These are phyloP conservation scores for Rhingia campestris DNA, from an alignment of 2,888 invertebrate genomes.

Conservation along the genomic window DNA sequence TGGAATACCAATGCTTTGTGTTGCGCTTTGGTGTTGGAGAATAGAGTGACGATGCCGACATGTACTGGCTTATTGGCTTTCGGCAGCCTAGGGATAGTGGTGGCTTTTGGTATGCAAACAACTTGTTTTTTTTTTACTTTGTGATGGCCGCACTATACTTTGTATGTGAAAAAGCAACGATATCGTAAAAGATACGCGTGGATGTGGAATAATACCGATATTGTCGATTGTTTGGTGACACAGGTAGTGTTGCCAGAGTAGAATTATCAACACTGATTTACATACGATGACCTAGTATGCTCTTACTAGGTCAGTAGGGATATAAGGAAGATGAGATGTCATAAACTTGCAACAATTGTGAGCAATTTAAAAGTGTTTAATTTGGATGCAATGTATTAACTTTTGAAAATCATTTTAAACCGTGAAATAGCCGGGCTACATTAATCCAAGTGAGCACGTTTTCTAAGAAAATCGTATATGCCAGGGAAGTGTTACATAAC, in stretches of 20 bases:
- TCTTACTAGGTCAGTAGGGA: no score
- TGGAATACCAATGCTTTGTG: conserved; percentile 8
- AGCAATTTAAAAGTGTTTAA: no score
- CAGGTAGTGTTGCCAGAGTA: conserved; percentile 27
- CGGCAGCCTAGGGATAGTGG: conserved; percentile 6
- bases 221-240: not conserved
- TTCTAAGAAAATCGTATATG: no score
- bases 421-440: no score
- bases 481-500: no score
- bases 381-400: no score
- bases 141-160: conserved; percentile 17
- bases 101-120: conserved; percentile 56
- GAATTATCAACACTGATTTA: no score
- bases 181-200: conserved; percentile 8
- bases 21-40: conserved; percentile 12
- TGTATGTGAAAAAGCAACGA: not conserved
- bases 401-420: no score
- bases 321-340: no score
- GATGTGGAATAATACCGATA: conserved; percentile 5
- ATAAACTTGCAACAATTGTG: no score
- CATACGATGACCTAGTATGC: no score
- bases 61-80: conserved; percentile 24
- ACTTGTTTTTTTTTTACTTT: conserved; percentile 42
- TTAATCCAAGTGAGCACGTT: no score
- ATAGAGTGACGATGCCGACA: not conserved